phyloP scores from a whole-genome alignment of 2,113 vertebrate species.

The Paracyprichromis sp. region DNA sequence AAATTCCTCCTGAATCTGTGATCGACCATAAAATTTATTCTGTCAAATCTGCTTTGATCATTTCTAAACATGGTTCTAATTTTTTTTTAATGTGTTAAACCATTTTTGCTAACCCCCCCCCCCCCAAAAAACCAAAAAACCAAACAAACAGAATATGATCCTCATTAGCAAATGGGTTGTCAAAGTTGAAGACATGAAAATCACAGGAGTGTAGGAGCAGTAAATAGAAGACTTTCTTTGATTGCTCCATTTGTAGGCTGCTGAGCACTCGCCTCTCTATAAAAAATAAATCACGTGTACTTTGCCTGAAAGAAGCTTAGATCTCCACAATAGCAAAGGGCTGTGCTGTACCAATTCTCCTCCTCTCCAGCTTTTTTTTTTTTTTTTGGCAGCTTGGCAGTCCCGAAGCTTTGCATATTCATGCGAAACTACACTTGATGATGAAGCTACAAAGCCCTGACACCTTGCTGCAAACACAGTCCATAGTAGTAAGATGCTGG shows the following conservation, averaged over 20 bases:
- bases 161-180: not conserved
- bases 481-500: not conserved
- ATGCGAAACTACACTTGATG: slow-evolving; percentile 1
- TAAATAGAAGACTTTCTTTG: slow-evolving; percentile 7
- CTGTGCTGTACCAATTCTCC: not conserved
- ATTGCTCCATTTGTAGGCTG: slow-evolving; percentile 16
- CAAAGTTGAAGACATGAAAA: not conserved
- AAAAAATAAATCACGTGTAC: slow-evolving; percentile 18
- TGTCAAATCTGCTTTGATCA: not conserved
- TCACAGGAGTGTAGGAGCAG: not conserved
- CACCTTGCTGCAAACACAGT: slow-evolving; percentile 24
- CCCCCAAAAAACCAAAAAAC: not conserved
- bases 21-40: not conserved
- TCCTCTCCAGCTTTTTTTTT: not conserved
- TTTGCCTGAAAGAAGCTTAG: not conserved
- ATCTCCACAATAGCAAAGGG: not conserved
- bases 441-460: slow-evolving; percentile 29
- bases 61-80: not conserved
- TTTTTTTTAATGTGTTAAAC: not conserved
- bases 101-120: not conserved
- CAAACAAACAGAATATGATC: not conserved
- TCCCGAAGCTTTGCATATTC: slow-evolving; percentile 32
- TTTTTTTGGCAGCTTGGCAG: slow-evolving; percentile 33
- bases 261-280: not conserved
- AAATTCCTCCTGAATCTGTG: not conserved